Conservation (phyloP, 1,140 invertebrate genomes). For the Onthophagus taurus region DNA sequence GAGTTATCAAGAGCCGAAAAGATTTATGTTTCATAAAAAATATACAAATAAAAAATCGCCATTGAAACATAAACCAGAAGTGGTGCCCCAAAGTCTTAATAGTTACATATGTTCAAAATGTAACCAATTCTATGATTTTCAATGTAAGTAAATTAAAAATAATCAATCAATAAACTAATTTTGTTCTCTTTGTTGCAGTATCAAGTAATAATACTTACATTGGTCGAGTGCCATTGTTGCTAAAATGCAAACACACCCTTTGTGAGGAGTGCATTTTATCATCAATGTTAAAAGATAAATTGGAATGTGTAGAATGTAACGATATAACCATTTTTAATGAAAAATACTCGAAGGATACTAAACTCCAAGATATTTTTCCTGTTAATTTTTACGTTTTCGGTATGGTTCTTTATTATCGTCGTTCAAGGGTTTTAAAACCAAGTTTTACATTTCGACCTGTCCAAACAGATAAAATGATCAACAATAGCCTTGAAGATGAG, state of each 20-base stretch:
- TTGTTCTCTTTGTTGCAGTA: conserved; percentile 22
- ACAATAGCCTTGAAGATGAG: too few relatives aligned
- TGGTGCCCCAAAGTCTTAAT: too few relatives aligned
- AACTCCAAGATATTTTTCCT: conserved; percentile 17
- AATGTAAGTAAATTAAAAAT: conserved; percentile 12
- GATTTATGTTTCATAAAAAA: too few relatives aligned
- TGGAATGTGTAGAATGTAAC: conserved; percentile 15
- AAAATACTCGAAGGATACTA: not conserved
- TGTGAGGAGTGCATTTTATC: conserved; percentile 32
- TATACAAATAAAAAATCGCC: too few relatives aligned
- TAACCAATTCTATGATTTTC: conserved; percentile 14
- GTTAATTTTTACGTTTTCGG: conserved; percentile 31
- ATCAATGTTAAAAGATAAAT: conserved; percentile 6
- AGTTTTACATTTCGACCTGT: too few relatives aligned
- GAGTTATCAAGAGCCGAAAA: too few relatives aligned
- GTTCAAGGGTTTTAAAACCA: too few relatives aligned
- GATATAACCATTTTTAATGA: not conserved
- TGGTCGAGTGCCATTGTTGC: conserved; percentile 30
- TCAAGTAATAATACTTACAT: conserved; percentile 11
- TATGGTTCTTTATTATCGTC: conserved; percentile 1
- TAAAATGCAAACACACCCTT: conserved; percentile 38
- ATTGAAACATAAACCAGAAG: too few relatives aligned
- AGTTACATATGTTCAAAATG: conserved; percentile 13
- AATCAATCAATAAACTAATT: not conserved
- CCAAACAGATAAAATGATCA: too few relatives aligned